phyloP scores from a whole-genome alignment of 2,797 vertebrate genomes.

The Chromobotia macracanthus region DNA sequence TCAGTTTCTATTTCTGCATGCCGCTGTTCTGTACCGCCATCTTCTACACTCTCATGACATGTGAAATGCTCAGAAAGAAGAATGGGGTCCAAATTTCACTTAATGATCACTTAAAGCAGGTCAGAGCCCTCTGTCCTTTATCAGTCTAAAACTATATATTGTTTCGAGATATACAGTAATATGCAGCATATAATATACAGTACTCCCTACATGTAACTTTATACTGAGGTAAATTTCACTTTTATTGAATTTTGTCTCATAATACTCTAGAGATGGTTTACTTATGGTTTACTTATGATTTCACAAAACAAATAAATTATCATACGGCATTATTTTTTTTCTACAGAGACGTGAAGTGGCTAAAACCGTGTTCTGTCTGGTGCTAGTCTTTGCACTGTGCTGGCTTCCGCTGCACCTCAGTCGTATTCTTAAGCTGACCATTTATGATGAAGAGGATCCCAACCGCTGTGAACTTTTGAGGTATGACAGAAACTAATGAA shows the following conservation, averaged over 20 bases:
- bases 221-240: background rate
- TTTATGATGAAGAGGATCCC: constrained; percentile 89
- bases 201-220: background rate
- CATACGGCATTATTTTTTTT: constrained; percentile 2
- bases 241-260: background rate
- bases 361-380: constrained; percentile 95
- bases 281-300: background rate
- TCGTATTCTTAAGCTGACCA: constrained; percentile 90
- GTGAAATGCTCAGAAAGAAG: constrained; percentile 82
- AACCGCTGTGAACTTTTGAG: constrained; percentile 95
- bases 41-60: constrained; percentile 98
- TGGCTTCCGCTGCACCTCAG: constrained; percentile 97
- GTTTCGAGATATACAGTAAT: background rate
- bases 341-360: constrained; percentile 92
- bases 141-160: background rate
- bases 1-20: constrained; percentile 94
- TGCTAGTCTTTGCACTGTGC: constrained; percentile 93
- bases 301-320: background rate
- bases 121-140: constrained; percentile 60
- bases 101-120: constrained; percentile 72
- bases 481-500: constrained; percentile 67
- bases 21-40: constrained; percentile 89
- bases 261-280: background rate
- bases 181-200: background rate
- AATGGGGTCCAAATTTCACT: constrained; percentile 76